Conservation (phyloP, 2,113 vertebrate species). For the Ariopsis seemanni region DNA sequence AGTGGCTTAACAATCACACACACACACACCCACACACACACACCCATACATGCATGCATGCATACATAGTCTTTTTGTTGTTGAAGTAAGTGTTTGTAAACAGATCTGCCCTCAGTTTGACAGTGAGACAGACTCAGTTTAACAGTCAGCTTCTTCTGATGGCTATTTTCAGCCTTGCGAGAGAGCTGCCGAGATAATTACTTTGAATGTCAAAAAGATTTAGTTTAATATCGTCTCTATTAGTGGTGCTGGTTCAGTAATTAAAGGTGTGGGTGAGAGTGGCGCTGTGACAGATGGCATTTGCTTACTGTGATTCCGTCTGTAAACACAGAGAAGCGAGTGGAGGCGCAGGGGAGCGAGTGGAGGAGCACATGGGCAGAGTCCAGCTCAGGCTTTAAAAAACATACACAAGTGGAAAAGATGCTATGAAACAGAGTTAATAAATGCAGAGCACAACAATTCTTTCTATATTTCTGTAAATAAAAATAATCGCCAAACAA, state of each 20-base stretch:
- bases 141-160: constrained; percentile 56
- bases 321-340: constrained; percentile 92
- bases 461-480: too few relatives aligned
- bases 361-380: constrained; percentile 2
- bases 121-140: constrained; percentile 21
- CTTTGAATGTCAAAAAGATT: constrained; percentile 99
- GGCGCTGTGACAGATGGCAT: constrained; percentile 99
- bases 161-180: constrained; percentile 78
- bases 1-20: too few relatives aligned
- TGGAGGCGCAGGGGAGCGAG: constrained; percentile 59
- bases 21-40: too few relatives aligned
- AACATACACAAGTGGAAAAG: constrained; percentile 3
- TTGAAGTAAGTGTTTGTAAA: constrained; percentile 22
- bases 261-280: constrained; percentile 96
- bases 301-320: constrained; percentile 96
- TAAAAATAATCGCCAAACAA: neutral
- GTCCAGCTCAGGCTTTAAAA: neutral
- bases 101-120: constrained; percentile 30
- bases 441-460: neutral
- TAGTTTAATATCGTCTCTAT: constrained; percentile 99
- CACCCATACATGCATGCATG: too few relatives aligned
- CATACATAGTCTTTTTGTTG: neutral
- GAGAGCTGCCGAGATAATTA: constrained; percentile 94
- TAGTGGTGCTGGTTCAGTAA: constrained; percentile 98
- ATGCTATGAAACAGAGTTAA: neutral